Evolutionary conservation across 2,113 vertebrate species (phyloP).

Genomic region (Saccopteryx leptura): DNA sequence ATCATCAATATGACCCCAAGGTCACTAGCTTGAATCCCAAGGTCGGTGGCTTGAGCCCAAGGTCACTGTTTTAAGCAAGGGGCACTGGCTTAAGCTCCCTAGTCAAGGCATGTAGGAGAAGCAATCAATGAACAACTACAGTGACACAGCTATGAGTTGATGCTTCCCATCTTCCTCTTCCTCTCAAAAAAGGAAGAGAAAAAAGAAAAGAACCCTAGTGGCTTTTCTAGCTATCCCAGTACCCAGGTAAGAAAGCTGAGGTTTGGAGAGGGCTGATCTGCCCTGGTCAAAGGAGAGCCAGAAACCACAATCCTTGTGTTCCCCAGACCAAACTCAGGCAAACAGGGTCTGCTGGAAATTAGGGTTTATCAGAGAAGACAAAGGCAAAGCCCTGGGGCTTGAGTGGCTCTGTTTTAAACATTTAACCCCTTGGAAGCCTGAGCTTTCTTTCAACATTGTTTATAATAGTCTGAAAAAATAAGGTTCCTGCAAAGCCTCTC

Average conservation of each 20-base stretch:
- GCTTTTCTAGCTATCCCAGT: not conserved
- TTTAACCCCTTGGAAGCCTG: not conserved
- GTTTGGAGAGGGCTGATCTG: not conserved
- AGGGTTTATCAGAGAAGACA: not conserved
- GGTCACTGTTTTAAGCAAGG: too few relatives aligned
- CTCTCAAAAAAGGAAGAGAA: too few relatives aligned
- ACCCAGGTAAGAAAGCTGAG: not conserved
- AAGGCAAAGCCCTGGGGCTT: not conserved
- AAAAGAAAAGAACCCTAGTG: too few relatives aligned
- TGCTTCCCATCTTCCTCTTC: too few relatives aligned
- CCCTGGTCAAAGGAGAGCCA: not conserved
- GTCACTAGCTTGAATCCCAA: too few relatives aligned
- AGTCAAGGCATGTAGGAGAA: too few relatives aligned
- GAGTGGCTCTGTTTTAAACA: not conserved
- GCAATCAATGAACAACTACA: too few relatives aligned
- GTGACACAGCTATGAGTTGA: too few relatives aligned
- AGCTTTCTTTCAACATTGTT: conserved; percentile 40
- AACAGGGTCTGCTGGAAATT: not conserved
- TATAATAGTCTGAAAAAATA: not conserved
- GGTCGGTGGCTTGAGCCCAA: too few relatives aligned
- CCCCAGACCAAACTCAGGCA: not conserved
- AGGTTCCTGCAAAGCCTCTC: not conserved
- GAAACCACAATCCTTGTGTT: not conserved
- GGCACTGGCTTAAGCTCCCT: too few relatives aligned
- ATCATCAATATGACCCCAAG: too few relatives aligned